Evolutionary conservation across 2,797 vertebrate species (phyloP).

Genomic region (Antrozous pallidus): DNA sequence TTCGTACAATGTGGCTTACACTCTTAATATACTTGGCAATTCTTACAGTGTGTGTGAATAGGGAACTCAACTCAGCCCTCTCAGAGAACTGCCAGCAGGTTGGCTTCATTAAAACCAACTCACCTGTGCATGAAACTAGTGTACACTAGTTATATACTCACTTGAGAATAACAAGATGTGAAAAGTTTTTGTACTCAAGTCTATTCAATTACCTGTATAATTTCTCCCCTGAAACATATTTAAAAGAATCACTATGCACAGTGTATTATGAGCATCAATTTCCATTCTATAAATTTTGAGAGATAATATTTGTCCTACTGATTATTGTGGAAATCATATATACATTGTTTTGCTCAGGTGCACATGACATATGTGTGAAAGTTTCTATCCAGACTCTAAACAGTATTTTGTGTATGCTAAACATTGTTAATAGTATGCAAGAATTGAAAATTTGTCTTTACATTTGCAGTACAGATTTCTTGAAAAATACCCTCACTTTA

Average conservation of each 20-base stretch:
- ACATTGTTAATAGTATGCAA: background rate
- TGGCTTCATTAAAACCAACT: constrained; percentile 27
- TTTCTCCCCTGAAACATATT: background rate
- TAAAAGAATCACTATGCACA: background rate
- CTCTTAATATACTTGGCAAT: background rate
- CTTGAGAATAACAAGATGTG: constrained; percentile 39
- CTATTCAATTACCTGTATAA: background rate
- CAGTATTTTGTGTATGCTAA: background rate
- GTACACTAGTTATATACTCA: background rate
- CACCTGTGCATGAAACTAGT: constrained; percentile 14
- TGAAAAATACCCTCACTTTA: background rate
- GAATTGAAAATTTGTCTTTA: background rate
- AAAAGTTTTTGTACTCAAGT: background rate
- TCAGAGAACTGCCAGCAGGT: background rate
- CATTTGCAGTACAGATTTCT: background rate
- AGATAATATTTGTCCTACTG: background rate
- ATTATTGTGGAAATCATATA: background rate
- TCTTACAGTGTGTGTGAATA: background rate
- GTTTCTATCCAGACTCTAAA: background rate
- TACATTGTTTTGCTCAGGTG: background rate
- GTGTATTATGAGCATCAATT: background rate
- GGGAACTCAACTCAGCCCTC: background rate
- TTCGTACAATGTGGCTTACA: background rate
- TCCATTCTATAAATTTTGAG: background rate
- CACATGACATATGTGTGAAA: background rate